A percentile compares a stretch with the other conserved stretches of the same genome.
These are phyloP conservation scores for Sandelia bainsii DNA, from an alignment of 2,797 vertebrate genomes.

Conservation along the genomic window DNA sequence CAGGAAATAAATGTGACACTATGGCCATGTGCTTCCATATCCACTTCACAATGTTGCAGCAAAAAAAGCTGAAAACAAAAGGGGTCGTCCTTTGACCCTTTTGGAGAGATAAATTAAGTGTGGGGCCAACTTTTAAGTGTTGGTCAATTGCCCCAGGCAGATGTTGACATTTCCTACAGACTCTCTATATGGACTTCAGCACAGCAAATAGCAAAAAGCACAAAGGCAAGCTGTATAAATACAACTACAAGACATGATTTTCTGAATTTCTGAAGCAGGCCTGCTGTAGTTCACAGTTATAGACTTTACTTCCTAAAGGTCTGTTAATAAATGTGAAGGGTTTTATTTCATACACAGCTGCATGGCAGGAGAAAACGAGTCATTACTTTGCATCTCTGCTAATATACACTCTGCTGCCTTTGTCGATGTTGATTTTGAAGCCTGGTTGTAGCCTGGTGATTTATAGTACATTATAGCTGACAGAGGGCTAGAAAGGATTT, in stretches of 20 bases:
- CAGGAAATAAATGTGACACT: conserved; percentile 22
- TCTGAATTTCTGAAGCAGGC: conserved; percentile 53
- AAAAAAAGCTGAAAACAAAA: conserved; percentile 27
- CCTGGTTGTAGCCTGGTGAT: conserved; percentile 11
- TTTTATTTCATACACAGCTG: conserved; percentile 36
- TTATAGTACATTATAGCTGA: conserved; percentile 1
- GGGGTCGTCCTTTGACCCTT: conserved; percentile 36
- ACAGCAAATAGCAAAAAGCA: conserved; percentile 60
- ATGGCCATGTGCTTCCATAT: conserved; percentile 22
- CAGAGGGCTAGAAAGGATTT: conserved; percentile 15
- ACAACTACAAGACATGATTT: conserved; percentile 56
- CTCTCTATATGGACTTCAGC: conserved; percentile 53
- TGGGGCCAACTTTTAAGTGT: conserved; percentile 51
- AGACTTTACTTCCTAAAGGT: conserved; percentile 31
- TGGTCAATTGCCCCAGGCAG: conserved; percentile 65
- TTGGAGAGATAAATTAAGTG: conserved; percentile 35
- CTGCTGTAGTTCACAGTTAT: not conserved
- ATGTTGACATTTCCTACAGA: conserved; percentile 71
- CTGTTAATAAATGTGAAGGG: conserved; percentile 30
- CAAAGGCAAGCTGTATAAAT: conserved; percentile 29
- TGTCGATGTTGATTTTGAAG: conserved; percentile 5
- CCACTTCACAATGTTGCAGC: conserved; percentile 27
- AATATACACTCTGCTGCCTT: conserved; percentile 10
- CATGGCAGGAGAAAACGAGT: conserved; percentile 3
- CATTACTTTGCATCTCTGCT: conserved; percentile 15